Evolutionary conservation across 2,113 vertebrate genomes (phyloP), one percentile per base, ranked within the genome.

Genomic region (Etheostoma spectabile): DNA sequence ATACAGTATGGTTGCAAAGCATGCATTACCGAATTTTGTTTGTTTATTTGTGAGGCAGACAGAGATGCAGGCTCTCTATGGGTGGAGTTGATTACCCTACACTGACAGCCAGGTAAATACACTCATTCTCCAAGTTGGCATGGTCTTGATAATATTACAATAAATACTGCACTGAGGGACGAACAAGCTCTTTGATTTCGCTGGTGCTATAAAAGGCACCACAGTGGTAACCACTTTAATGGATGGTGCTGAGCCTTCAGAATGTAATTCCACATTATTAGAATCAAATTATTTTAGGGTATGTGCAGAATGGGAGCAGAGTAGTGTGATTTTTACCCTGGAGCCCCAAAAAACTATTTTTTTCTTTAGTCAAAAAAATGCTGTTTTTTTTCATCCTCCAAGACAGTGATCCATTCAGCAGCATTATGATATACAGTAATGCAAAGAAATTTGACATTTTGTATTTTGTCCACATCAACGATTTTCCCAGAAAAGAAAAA

Each of bases 321-420:
- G 63, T 45, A 63, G 35, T 77, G 33, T 8, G 61, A 70, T 70
- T 86, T 71, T 86, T 71, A 66, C 59, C 53, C 59, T 60, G 46
- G 38, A 77, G 60, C 42, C 49, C 22, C 7, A 3, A 65, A 51
- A n/a, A 67, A 35, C 7, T 30, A 60, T 68, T 71, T 64, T 80
- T 82, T 68, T 73, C 66, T 73, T 4, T 59, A 61, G 19, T 63
- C 8, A 8, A 74, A 69, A 60, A 38, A 55, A 60, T 35, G 13
- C 45, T 55, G 53, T 71, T 80, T 51, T 51, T 51, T 33, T 49
- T 82, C 59, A 64, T 66, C 51, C 53, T 72, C 24, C 30, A 60
- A 80, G 68, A 74, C 66, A 49, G 33, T 55, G 66, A 81, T 79
- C 68, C 68, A 55, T 73, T 65, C 70, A 71, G 77, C 70, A 49